Conservation (phyloP, 2,888 invertebrate genomes). For the Philopedon plagiatum region DNA sequence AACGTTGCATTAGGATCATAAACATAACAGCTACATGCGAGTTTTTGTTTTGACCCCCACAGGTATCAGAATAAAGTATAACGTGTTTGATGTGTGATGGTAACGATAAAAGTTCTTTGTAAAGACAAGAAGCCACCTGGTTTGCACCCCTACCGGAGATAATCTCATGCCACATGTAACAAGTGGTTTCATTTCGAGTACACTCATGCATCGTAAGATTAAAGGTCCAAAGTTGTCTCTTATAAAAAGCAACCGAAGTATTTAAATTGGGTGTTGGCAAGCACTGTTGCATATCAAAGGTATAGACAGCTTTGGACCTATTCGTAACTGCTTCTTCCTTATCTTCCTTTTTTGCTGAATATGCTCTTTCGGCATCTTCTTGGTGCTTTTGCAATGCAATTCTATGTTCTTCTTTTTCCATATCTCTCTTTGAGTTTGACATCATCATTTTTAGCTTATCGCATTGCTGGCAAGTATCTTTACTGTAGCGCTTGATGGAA, state of each 20-base stretch:
- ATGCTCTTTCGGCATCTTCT: background rate
- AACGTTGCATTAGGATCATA: constrained; percentile 23
- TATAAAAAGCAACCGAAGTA: constrained; percentile 31
- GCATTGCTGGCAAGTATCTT: constrained; percentile 46
- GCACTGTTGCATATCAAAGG: constrained; percentile 25
- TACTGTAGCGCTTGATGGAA: constrained; percentile 38
- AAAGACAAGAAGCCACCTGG: constrained; percentile 38
- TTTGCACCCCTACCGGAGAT: constrained; percentile 30
- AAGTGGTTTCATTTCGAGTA: constrained; percentile 11
- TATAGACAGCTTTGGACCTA: background rate
- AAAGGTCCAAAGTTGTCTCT: constrained; percentile 38
- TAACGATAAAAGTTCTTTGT: constrained; percentile 13
- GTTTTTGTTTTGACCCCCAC: constrained; percentile 42
- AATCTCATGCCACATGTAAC: constrained; percentile 41
- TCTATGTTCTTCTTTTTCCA: background rate
- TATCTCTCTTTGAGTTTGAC: background rate
- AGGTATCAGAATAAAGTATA: constrained; percentile 41
- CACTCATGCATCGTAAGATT: constrained; percentile 35
- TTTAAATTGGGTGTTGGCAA: background rate
- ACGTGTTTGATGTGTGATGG: constrained; percentile 23
- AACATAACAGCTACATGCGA: constrained; percentile 48
- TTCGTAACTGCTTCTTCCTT: constrained; percentile 9
- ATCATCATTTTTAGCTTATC: constrained; percentile 14
- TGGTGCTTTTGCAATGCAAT: constrained; percentile 16
- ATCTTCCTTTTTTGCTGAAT: constrained; percentile 3